Base-by-base conservation (phyloP, 92 coral and sea anemone species). In the Phenganax subtilis region DNA sequence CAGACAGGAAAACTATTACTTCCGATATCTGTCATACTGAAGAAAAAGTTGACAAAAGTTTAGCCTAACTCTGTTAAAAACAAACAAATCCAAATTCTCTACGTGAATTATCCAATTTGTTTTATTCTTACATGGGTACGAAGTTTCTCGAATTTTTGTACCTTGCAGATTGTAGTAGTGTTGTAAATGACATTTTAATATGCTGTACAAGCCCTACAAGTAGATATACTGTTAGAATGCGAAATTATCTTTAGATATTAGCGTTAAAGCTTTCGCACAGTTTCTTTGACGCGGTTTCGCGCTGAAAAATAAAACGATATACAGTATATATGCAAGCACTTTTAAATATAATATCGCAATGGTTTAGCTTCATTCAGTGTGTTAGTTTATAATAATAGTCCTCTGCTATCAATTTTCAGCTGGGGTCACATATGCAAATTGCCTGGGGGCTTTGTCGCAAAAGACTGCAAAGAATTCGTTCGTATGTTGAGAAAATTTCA, bases 381-480 rank as follows among this genome's bases (percentile, higher is more conserved):
- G 70, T 14, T 17, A 76, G 81, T 64, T 76, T 57, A 76, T 57
- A 54, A 76, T 47, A 76, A 57, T 59, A 76, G 51, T 55, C 55
- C 66, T 16, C n/a, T 6, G 53, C 15, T 77, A 77, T 77, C 82
- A 31, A 27, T 60, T 77, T 79, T 79, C 83, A 79, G 83, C 74
- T 79, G 83, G 83, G 52, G 63, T 76, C 70, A 53, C 47, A 64
- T 77, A 79, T 79, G 83, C 83, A 79, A 79, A 79, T 79, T 44
- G 83, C 83, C 83, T 79, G 20, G 44, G 83, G 83, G 71, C 69
- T 56, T 63, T 67, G 62, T 63, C 74, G 74, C 54, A 29, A 65
- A 65, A 65, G 71, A 17, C 54, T 10, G 55, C 12, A 60, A 79
- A 79, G 83, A 79, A 79, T 79, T 79, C 74, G 57, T 3, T 53